Percentiles rank a stretch among this genome's conserved stretches.
Conservation (phyloP, 2,888 invertebrate genomes). For the Drosophila demipolita region DNA sequence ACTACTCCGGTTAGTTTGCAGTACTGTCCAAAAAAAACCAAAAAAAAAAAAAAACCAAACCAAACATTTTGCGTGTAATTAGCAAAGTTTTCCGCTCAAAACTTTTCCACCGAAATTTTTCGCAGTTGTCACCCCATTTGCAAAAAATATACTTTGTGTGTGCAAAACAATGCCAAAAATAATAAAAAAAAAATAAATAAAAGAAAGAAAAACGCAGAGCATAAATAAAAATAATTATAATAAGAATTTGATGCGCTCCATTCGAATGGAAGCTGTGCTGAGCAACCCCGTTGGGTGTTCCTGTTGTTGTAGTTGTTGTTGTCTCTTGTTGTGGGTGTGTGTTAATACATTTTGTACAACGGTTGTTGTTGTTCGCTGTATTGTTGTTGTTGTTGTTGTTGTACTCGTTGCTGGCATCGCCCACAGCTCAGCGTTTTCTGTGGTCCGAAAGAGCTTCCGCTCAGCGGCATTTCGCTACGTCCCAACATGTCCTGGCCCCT, state of each 20-base stretch:
- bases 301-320: slow-evolving; percentile 10
- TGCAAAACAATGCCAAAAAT: slow-evolving; percentile 59
- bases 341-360: slow-evolving; percentile 25
- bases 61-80: slow-evolving; percentile 76
- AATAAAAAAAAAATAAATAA: slow-evolving; percentile 15
- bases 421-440: slow-evolving; percentile 66
- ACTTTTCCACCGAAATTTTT: slow-evolving; percentile 57
- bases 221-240: slow-evolving; percentile 19
- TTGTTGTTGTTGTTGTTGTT: slow-evolving; percentile 24
- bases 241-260: slow-evolving; percentile 38
- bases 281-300: slow-evolving; percentile 7
- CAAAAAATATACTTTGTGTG: slow-evolving; percentile 58
- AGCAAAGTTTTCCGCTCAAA: slow-evolving; percentile 76
- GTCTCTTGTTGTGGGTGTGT: slow-evolving; percentile 16
- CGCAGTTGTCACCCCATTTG: slow-evolving; percentile 54
- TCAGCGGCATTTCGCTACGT: slow-evolving; percentile 46
- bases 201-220: background rate
- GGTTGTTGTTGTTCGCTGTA: slow-evolving; percentile 3
- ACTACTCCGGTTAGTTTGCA: slow-evolving; percentile 25
- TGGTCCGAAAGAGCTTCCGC: slow-evolving; percentile 66
- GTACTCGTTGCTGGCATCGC: slow-evolving; percentile 28
- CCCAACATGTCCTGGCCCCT: slow-evolving; percentile 19
- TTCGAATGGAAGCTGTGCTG: slow-evolving; percentile 20
- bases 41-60: slow-evolving; percentile 4
- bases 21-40: slow-evolving; percentile 16